Conservation (phyloP, 2,797 vertebrate species). For the Poeciliopsis paucimaculata region DNA sequence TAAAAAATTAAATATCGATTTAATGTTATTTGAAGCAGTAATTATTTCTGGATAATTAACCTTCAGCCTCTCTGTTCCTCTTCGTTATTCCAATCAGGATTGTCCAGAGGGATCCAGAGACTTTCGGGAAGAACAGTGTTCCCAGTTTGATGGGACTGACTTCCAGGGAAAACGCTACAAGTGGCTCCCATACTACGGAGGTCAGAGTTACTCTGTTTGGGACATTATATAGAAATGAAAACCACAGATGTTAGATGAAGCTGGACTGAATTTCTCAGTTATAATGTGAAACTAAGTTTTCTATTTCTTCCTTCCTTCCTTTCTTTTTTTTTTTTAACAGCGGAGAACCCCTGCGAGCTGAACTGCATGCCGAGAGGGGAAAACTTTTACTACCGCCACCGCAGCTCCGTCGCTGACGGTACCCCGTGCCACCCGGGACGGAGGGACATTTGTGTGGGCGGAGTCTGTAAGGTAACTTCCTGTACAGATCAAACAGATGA, state of each 20-base stretch:
- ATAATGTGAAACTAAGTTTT: neutral
- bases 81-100: constrained; percentile 74
- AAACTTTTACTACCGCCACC: constrained; percentile 93
- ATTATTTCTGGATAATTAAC: neutral
- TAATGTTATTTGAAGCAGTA: neutral
- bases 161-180: constrained; percentile 91
- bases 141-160: constrained; percentile 87
- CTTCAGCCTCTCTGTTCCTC: neutral
- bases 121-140: constrained; percentile 94
- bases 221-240: neutral
- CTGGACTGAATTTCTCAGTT: too few species aligned
- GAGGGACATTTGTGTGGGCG: constrained; percentile 89
- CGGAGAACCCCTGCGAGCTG: constrained; percentile 92
- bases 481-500: neutral
- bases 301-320: neutral
- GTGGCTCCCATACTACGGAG: constrained; percentile 95
- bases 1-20: neutral
- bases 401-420: constrained; percentile 87
- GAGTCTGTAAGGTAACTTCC: constrained; percentile 86
- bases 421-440: constrained; percentile 92
- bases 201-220: constrained; percentile 66
- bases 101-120: constrained; percentile 89
- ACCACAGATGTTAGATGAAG: neutral
- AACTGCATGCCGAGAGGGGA: constrained; percentile 97
- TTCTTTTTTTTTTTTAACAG: constrained; percentile 63